These are phyloP conservation scores for Cossypha polioptera DNA, from an alignment of 2,797 vertebrate species.

Conservation along the genomic window DNA sequence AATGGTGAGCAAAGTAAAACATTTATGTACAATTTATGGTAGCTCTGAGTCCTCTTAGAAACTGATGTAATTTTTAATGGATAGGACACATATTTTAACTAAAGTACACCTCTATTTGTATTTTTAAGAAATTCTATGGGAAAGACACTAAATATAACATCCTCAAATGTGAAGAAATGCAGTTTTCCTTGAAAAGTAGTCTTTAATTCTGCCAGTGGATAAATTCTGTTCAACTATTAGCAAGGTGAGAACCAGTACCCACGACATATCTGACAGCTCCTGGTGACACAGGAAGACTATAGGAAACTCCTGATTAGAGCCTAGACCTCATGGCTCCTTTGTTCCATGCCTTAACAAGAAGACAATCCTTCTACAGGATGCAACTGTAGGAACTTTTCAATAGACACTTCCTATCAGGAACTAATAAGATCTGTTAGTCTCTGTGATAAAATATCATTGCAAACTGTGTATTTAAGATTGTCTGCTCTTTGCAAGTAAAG, in stretches of 20 bases:
- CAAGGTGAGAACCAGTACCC: slow-evolving; percentile 7
- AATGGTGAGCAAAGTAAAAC: not conserved
- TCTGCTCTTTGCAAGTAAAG: slow-evolving; percentile 36
- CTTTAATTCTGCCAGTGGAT: not conserved
- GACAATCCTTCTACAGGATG: slow-evolving; percentile 49
- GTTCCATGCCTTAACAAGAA: not conserved
- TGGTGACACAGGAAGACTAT: slow-evolving; percentile 3
- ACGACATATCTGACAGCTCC: not conserved
- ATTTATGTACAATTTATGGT: not conserved
- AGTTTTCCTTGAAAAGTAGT: not conserved
- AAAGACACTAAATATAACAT: not conserved
- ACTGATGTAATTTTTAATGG: not conserved
- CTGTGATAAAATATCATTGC: slow-evolving; percentile 38
- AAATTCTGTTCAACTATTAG: not conserved
- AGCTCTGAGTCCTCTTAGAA: not conserved
- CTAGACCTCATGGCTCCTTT: slow-evolving; percentile 45
- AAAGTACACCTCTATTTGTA: not conserved
- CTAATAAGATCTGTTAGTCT: slow-evolving; percentile 38
- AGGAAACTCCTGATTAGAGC: slow-evolving; percentile 38
- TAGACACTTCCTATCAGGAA: slow-evolving; percentile 49
- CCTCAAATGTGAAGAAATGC: not conserved
- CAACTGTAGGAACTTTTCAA: slow-evolving; percentile 58
- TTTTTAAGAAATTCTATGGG: not conserved
- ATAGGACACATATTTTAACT: not conserved
- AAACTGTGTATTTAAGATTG: slow-evolving; percentile 50